Evolutionary conservation across 2,888 invertebrate species (phyloP).

Genomic region (Baronia brevicornis): DNA sequence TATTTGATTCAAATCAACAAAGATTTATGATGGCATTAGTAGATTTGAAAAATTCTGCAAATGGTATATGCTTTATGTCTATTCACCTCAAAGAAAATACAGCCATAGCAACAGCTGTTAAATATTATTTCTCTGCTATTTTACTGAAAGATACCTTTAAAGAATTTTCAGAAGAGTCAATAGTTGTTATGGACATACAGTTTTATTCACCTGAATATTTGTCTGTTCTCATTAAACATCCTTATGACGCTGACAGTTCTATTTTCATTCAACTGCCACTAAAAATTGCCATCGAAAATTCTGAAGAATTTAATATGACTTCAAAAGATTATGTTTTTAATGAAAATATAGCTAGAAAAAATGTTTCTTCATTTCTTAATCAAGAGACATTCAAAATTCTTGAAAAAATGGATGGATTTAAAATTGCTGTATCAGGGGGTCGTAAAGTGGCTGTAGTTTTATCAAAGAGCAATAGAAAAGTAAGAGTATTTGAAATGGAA

Average conservation of each 20-base stretch:
- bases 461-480: conserved; percentile 85
- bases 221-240: conserved; percentile 81
- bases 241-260: conserved; percentile 49
- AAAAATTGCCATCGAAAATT: conserved; percentile 63
- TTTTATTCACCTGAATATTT: conserved; percentile 84
- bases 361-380: conserved; percentile 72
- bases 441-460: conserved; percentile 89
- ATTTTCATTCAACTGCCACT: conserved; percentile 68
- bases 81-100: conserved; percentile 55
- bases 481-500: conserved; percentile 94
- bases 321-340: conserved; percentile 53
- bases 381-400: conserved; percentile 74
- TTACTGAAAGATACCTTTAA: conserved; percentile 43
- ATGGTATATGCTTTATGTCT: conserved; percentile 69
- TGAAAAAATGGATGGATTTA: conserved; percentile 79
- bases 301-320: conserved; percentile 49
- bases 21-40: conserved; percentile 70
- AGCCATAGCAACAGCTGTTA: conserved; percentile 62
- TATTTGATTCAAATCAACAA: conserved; percentile 61
- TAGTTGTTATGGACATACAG: conserved; percentile 80
- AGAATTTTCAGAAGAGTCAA: conserved; percentile 34
- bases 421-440: conserved; percentile 89
- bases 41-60: conserved; percentile 45
- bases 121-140: conserved; percentile 69
- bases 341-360: conserved; percentile 63